These are phyloP conservation scores for Clarias batrachus DNA, from an alignment of 2,113 vertebrate species.

Conservation along the genomic window DNA sequence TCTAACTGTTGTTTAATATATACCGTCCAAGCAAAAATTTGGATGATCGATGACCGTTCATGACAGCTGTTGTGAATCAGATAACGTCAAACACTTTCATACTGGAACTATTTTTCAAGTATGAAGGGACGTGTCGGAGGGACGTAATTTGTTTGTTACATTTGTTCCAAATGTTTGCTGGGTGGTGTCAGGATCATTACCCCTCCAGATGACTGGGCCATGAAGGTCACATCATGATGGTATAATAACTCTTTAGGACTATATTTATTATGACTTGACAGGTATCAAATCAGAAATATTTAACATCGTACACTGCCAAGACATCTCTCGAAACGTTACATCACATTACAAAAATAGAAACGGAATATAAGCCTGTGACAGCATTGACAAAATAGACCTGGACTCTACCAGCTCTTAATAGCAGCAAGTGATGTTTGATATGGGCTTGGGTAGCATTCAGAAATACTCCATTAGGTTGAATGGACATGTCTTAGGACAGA, in stretches of 20 bases:
- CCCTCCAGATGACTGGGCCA: not conserved
- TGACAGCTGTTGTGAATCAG: too few relatives aligned
- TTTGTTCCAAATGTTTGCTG: too few relatives aligned
- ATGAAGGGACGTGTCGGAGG: too few relatives aligned
- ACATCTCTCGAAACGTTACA: not conserved
- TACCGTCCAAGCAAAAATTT: too few relatives aligned
- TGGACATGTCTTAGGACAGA: not conserved
- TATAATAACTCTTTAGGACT: not conserved
- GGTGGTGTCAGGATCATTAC: not conserved
- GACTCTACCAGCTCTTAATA: not conserved
- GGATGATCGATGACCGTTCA: too few relatives aligned
- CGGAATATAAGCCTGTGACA: not conserved
- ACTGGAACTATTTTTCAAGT: too few relatives aligned
- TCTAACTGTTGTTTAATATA: too few relatives aligned
- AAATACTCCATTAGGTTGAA: not conserved
- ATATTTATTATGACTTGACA: slow-evolving; percentile 11
- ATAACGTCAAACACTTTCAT: too few relatives aligned
- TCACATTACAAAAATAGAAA: not conserved
- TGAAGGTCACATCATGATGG: not conserved
- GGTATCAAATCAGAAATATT: not conserved
- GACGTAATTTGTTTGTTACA: too few relatives aligned
- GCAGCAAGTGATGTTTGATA: slow-evolving; percentile 4
- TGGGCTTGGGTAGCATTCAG: not conserved
- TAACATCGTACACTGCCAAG: not conserved
- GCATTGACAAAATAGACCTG: not conserved